phyloP scores from a whole-genome alignment of 2,888 invertebrate genomes.

The Onchidella celtica region DNA sequence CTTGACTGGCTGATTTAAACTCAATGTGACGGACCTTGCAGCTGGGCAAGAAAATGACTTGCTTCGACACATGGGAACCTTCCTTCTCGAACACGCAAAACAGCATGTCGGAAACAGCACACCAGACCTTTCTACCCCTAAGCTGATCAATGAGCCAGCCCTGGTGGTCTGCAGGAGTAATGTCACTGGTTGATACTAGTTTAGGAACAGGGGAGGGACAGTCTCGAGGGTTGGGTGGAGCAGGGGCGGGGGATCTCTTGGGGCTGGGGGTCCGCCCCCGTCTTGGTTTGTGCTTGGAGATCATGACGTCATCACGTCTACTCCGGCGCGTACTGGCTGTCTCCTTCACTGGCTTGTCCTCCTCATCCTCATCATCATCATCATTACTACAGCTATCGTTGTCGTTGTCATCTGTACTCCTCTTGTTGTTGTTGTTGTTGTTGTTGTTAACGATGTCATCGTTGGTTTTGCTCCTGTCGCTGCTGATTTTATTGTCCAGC shows the following conservation, averaged over 20 bases:
- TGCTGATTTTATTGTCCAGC: too few relatives aligned
- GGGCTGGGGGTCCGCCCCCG: conserved; percentile 4
- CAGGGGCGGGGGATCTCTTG: conserved; percentile 24
- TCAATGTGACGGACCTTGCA: conserved; percentile 66
- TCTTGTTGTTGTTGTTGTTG: neutral
- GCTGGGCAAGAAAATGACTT: conserved; percentile 65
- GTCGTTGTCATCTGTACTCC: neutral
- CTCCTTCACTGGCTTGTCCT: neutral
- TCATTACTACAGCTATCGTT: neutral
- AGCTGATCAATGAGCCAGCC: conserved; percentile 71
- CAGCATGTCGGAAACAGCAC: conserved; percentile 68
- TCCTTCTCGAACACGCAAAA: conserved; percentile 70
- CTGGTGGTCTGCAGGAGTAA: conserved; percentile 63
- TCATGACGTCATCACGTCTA: too few relatives aligned
- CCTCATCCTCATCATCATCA: neutral
- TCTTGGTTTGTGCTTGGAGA: too few relatives aligned
- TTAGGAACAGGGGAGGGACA: conserved; percentile 42
- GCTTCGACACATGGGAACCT: conserved; percentile 58
- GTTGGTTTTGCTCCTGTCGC: too few relatives aligned
- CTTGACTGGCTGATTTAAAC: conserved; percentile 63
- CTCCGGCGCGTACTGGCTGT: too few relatives aligned
- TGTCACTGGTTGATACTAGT: conserved; percentile 61
- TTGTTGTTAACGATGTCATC: too few relatives aligned
- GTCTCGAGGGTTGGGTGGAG: conserved; percentile 17
- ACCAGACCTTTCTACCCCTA: conserved; percentile 63